These are phyloP conservation scores for Botia almorhae DNA, from an alignment of 2,797 vertebrate genomes.

Conservation along the genomic window DNA sequence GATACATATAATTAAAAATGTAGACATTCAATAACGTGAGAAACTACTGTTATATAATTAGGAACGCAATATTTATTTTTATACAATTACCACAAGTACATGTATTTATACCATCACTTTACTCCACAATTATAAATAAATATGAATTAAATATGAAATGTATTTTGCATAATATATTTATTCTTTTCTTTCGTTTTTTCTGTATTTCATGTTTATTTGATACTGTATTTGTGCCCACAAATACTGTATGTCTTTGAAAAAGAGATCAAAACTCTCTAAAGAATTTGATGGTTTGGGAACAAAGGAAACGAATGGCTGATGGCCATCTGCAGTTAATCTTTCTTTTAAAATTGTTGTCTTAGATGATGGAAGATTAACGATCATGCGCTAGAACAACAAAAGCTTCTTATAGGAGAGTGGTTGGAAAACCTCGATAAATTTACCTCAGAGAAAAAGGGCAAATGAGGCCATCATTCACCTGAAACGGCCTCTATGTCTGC, in stretches of 20 bases:
- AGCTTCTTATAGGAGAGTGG: slow-evolving; percentile 8
- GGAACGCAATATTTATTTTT: too few relatives aligned
- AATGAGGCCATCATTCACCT: slow-evolving; percentile 25
- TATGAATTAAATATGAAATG: too few relatives aligned
- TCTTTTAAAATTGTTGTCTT: slow-evolving; percentile 15
- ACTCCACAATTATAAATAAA: too few relatives aligned
- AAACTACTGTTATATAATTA: background rate
- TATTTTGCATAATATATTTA: background rate
- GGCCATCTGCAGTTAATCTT: slow-evolving; percentile 1
- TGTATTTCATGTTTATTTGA: background rate
- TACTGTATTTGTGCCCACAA: background rate
- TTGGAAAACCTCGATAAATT: slow-evolving; percentile 25
- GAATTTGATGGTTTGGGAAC: background rate
- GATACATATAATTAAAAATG: too few relatives aligned
- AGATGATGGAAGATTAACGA: slow-evolving; percentile 29
- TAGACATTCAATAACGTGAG: too few relatives aligned
- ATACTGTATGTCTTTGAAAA: background rate
- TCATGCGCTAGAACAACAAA: slow-evolving; percentile 4
- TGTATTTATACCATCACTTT: too few relatives aligned
- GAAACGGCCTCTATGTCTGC: background rate
- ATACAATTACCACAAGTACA: too few relatives aligned
- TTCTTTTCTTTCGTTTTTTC: background rate
- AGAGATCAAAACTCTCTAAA: background rate
- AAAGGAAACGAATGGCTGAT: slow-evolving; percentile 1
- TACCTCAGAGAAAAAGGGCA: slow-evolving; percentile 19